Evolutionary conservation across 2,113 vertebrate species (phyloP), one percentile per base, ranked within the genome.

Genomic region (Eira barbara): DNA sequence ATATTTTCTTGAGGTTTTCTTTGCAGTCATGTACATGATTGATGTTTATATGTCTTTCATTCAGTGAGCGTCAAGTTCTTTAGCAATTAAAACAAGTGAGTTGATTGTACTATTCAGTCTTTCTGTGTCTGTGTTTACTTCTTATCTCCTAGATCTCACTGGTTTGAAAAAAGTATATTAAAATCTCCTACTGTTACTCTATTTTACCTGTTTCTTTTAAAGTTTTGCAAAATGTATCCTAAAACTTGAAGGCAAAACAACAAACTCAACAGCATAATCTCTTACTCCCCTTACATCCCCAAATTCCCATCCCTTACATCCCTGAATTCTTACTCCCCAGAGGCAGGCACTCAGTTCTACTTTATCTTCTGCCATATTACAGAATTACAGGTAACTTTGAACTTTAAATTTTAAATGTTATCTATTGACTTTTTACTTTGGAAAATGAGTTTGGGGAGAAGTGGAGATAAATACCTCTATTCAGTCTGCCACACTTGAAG

Each of bases 71-170:
- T 90, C 94, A 97, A 61, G 25, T 94, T 96, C 57, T 96, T 86
- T 90, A 92, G 95, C 87, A 90, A 80, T 88, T 95, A 96, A 97
- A 92, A 92, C 42, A 78, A 91, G 52, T 59, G 59, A 84, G 52
- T 39, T 80, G 87, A 89, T 57, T 83, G 25, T 80, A 84, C 45
- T 84, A 61, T 45, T 96, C 55, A 86, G 61, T 76, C 87, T 39
- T 39, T 94, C 87, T 83, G 18, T 80, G 89, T 92, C 73, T 87
- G 25, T 80, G 89, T 95, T 95, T 96, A 85, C 97, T 96, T 91
- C 86, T 82, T 89, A 29, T 36, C 89, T 92, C 61, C 55, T 90
- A 87, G 79, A 96, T 87, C 89, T 94, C 74, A 31, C 36, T 45
- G 47, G 78, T 97, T 90, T 97, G 55, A 94, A 97, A 93, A 63